phyloP scores from a whole-genome alignment of 2,888 invertebrate genomes.

The Gymnosoma rotundatum region DNA sequence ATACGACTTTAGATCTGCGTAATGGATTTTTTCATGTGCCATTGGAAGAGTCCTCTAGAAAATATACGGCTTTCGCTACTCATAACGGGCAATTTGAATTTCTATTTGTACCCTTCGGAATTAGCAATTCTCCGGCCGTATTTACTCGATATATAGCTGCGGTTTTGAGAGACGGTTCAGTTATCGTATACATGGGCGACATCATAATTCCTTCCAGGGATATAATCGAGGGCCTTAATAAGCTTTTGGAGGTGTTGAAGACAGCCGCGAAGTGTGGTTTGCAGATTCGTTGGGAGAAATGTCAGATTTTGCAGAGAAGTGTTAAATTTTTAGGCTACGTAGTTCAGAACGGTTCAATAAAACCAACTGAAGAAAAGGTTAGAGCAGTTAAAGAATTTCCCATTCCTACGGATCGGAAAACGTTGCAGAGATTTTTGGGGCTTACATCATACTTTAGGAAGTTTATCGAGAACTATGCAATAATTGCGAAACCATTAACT shows the following conservation, averaged over 20 bases:
- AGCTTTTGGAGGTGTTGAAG: slow-evolving; percentile 26
- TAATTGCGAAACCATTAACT: slow-evolving; percentile 76
- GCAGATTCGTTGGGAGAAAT: slow-evolving; percentile 58
- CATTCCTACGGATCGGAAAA: slow-evolving; percentile 49
- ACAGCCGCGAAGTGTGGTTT: slow-evolving; percentile 47
- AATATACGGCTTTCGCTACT: slow-evolving; percentile 72
- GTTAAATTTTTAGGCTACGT: slow-evolving; percentile 57
- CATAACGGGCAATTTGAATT: slow-evolving; percentile 65
- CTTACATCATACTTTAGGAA: slow-evolving; percentile 59
- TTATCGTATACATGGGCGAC: slow-evolving; percentile 39
- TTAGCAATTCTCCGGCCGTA: slow-evolving; percentile 34
- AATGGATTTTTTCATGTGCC: slow-evolving; percentile 39
- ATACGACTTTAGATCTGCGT: slow-evolving; percentile 52
- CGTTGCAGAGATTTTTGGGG: slow-evolving; percentile 62
- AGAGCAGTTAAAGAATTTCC: slow-evolving; percentile 59
- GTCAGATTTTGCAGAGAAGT: slow-evolving; percentile 50
- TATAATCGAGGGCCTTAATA: slow-evolving; percentile 42
- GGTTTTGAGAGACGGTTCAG: background rate
- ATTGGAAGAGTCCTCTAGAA: slow-evolving; percentile 52
- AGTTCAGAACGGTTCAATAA: slow-evolving; percentile 62
- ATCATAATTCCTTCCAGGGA: slow-evolving; percentile 61
- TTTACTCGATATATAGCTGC: slow-evolving; percentile 21
- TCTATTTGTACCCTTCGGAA: slow-evolving; percentile 57
- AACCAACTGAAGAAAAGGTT: slow-evolving; percentile 48
- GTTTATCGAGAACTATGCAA: slow-evolving; percentile 46